Evolutionary conservation across 2,797 vertebrate species (phyloP).

Genomic region (Gambusia yucatana): DNA sequence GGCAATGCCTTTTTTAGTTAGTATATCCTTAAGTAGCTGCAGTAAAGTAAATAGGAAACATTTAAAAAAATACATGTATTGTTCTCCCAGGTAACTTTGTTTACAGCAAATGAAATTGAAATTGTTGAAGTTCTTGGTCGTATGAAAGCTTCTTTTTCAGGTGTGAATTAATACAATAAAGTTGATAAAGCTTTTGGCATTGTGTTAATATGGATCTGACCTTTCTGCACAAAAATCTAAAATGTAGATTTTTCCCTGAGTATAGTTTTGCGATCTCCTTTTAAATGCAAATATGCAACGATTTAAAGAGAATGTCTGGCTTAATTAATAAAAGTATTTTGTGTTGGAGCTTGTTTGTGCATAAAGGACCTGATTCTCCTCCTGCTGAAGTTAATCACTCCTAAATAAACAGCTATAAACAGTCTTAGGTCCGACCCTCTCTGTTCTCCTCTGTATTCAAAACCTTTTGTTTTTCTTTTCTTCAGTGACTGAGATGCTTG

Average conservation of each 20-base stretch:
- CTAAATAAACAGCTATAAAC: neutral
- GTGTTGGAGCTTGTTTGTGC: neutral
- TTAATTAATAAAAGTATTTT: neutral
- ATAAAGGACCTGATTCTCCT: neutral
- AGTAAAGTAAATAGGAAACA: neutral
- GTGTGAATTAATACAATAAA: neutral
- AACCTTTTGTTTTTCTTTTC: neutral
- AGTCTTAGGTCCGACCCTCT: neutral
- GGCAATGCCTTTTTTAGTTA: neutral
- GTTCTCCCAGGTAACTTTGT: neutral
- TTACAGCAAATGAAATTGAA: neutral
- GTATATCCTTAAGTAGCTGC: neutral
- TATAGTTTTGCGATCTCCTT: neutral
- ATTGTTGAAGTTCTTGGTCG: neutral
- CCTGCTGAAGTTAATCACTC: neutral
- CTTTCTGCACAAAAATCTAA: neutral
- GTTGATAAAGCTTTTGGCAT: neutral
- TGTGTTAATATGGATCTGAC: neutral
- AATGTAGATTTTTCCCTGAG: neutral
- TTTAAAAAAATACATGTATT: neutral
- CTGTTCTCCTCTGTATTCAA: neutral
- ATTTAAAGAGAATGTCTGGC: neutral
- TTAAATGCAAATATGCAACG: neutral
- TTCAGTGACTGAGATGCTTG: slow-evolving; percentile 86
- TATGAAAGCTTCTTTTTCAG: neutral